A percentile compares a stretch with the other conserved stretches of the same genome.
These are phyloP conservation scores for Philopotamus ludificatus DNA, from an alignment of 1,140 invertebrate genomes.

Conservation along the genomic window DNA sequence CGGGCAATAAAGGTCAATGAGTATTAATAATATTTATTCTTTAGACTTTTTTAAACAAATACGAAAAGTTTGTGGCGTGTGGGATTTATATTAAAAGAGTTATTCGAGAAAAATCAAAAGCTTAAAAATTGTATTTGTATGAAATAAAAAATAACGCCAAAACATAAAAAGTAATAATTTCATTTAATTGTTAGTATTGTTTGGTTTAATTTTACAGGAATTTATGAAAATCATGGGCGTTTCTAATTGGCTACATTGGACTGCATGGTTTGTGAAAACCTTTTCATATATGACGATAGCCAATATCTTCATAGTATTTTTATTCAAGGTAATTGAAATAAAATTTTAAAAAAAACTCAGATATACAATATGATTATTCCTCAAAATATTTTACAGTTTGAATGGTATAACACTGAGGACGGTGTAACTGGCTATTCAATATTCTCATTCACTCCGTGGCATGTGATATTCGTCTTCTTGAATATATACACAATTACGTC, in stretches of 20 bases:
- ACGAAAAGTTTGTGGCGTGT: too few species aligned
- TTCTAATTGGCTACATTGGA: conserved; percentile 78
- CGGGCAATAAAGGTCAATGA: too few species aligned
- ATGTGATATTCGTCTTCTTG: conserved; percentile 61
- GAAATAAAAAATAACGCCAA: too few species aligned
- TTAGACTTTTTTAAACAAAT: too few species aligned
- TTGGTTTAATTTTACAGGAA: conserved; percentile 68
- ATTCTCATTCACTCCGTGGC: conserved; percentile 58
- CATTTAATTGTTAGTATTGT: too few species aligned
- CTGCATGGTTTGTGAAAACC: conserved; percentile 78
- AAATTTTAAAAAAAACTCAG: too few species aligned
- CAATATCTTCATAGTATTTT: conserved; percentile 57
- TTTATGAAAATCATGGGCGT: conserved; percentile 89
- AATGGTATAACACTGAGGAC: conserved; percentile 51
- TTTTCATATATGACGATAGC: conserved; percentile 69
- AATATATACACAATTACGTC: conserved; percentile 59
- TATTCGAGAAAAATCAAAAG: too few species aligned
- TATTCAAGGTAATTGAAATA: conserved; percentile 57
- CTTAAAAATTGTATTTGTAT: too few species aligned
- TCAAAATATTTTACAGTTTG: conserved; percentile 48
- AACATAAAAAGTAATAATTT: too few species aligned
- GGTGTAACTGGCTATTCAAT: conserved; percentile 52
- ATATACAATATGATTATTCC: too few species aligned
- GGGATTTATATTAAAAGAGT: too few species aligned
- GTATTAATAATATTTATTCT: too few species aligned